These are phyloP conservation scores for Lordiphosa fenestrarum DNA, from an alignment of 2,888 invertebrate species.

Conservation along the genomic window DNA sequence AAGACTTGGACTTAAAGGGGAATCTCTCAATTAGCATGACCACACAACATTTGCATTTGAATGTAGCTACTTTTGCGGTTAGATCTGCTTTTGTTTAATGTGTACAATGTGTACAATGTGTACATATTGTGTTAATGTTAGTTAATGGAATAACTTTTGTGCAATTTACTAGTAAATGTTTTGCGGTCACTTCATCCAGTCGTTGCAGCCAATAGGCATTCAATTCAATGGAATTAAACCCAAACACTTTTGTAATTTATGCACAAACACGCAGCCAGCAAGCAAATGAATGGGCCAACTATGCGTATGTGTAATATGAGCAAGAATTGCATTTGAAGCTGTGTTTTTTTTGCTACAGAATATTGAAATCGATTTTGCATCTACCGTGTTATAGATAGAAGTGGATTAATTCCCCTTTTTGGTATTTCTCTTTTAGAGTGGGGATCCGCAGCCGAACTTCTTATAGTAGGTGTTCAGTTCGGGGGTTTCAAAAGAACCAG, in stretches of 20 bases:
- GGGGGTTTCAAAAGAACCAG: too few species aligned
- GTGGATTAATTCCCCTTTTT: too few species aligned
- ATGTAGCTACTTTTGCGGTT: slow-evolving; percentile 37
- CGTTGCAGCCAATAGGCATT: slow-evolving; percentile 48
- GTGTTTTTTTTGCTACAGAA: too few species aligned
- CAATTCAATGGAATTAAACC: slow-evolving; percentile 41
- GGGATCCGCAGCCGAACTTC: too few species aligned
- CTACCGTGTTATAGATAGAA: too few species aligned
- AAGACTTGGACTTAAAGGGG: slow-evolving; percentile 10
- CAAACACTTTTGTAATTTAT: slow-evolving; percentile 47
- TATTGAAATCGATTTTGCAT: too few species aligned
- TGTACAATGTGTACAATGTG: neutral
- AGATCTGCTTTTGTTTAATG: slow-evolving; percentile 44
- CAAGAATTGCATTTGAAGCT: too few species aligned
- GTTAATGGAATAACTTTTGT: slow-evolving; percentile 21
- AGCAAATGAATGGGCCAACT: too few species aligned
- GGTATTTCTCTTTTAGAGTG: too few species aligned
- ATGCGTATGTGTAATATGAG: too few species aligned
- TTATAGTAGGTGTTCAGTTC: too few species aligned
- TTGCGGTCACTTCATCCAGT: slow-evolving; percentile 36
- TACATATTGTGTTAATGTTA: too few species aligned
- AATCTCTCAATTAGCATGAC: slow-evolving; percentile 51
- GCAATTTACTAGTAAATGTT: slow-evolving; percentile 42
- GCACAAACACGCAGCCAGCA: slow-evolving; percentile 48
- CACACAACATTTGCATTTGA: slow-evolving; percentile 53